Evolutionary conservation across 2,113 vertebrate genomes (phyloP).

Genomic region (Panthera uncia): DNA sequence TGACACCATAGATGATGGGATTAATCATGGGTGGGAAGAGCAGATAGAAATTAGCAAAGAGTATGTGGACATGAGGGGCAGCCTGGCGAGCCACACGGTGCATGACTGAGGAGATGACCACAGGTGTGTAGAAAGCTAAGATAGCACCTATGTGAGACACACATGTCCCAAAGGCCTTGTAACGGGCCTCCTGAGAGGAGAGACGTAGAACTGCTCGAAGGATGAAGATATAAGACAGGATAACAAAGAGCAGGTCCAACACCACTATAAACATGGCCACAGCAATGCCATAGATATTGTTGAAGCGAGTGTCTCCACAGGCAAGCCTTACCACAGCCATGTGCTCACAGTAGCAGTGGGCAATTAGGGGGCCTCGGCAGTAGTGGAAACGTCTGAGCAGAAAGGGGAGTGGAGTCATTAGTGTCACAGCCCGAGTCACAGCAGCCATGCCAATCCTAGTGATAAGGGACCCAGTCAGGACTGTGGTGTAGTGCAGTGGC

Average conservation of each 20-base stretch:
- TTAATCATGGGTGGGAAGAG: slow-evolving; percentile 77
- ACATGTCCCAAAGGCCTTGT: slow-evolving; percentile 74
- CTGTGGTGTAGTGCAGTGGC: slow-evolving; percentile 64
- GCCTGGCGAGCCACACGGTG: slow-evolving; percentile 46
- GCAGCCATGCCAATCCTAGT: slow-evolving; percentile 60
- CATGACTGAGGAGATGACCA: slow-evolving; percentile 69
- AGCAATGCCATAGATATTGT: slow-evolving; percentile 75
- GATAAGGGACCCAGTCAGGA: slow-evolving; percentile 62
- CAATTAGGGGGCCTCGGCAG: slow-evolving; percentile 55
- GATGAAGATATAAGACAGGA: slow-evolving; percentile 73
- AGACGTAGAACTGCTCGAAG: slow-evolving; percentile 56
- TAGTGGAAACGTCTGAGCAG: slow-evolving; percentile 64
- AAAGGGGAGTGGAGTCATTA: slow-evolving; percentile 70
- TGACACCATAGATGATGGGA: slow-evolving; percentile 77
- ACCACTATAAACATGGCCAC: slow-evolving; percentile 71
- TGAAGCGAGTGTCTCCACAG: slow-evolving; percentile 70
- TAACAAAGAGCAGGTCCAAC: slow-evolving; percentile 68
- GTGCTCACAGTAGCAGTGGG: slow-evolving; percentile 77
- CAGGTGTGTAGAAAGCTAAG: slow-evolving; percentile 69
- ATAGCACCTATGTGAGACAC: slow-evolving; percentile 71
- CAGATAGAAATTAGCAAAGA: slow-evolving; percentile 74
- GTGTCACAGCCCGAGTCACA: slow-evolving; percentile 48
- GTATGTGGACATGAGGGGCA: slow-evolving; percentile 61
- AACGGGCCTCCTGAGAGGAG: slow-evolving; percentile 62
- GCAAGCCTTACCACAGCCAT: slow-evolving; percentile 76